Conservation (phyloP, 2,888 invertebrate genomes). For the Leucania comma region DNA sequence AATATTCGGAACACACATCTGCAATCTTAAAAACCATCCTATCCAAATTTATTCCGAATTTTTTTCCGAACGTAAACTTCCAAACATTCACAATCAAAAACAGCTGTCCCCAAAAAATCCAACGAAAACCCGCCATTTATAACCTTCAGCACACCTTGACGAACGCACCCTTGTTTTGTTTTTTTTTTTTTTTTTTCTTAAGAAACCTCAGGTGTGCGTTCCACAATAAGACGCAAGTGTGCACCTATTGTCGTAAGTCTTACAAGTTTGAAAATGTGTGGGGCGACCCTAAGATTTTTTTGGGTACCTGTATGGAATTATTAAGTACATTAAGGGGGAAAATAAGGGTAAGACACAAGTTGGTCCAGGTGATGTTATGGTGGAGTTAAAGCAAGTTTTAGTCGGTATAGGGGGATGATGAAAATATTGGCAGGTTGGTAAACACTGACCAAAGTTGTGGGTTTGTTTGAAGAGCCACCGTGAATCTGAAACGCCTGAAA, state of each 20-base stretch:
- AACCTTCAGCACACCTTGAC: constrained; percentile 36
- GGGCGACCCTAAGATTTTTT: constrained; percentile 18
- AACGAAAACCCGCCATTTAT: not conserved
- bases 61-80: not conserved
- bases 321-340: not conserved
- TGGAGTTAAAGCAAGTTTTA: constrained; percentile 25
- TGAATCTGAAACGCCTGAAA: too few relatives aligned
- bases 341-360: constrained; percentile 6
- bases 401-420: not conserved
- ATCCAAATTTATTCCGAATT: not conserved
- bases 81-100: not conserved
- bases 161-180: constrained; percentile 21
- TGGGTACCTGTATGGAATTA: constrained; percentile 24
- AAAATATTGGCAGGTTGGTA: constrained; percentile 25
- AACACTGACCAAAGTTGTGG: not conserved
- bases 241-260: constrained; percentile 25
- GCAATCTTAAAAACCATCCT: not conserved
- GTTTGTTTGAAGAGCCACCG: too few relatives aligned
- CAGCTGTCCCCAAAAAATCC: constrained; percentile 31
- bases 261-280: constrained; percentile 12
- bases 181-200: constrained; percentile 2
- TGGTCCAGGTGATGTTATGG: constrained; percentile 29
- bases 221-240: constrained; percentile 41
- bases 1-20: too few relatives aligned
- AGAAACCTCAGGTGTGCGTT: constrained; percentile 43